Conservation (phyloP, 2,797 vertebrate genomes). For the Alectoris magna region DNA sequence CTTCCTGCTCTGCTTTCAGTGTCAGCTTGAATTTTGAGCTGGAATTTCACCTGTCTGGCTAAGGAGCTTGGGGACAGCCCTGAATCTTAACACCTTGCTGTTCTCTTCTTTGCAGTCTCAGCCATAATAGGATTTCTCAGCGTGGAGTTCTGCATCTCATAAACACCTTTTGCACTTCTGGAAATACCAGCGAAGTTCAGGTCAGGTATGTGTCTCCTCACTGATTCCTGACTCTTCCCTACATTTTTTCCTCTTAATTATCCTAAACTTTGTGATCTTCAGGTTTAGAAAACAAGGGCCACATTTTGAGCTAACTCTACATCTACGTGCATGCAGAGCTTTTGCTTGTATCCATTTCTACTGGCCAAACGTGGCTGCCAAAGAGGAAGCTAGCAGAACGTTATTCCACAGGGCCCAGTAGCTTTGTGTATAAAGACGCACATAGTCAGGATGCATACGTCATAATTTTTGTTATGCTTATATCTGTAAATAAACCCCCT, state of each 20-base stretch:
- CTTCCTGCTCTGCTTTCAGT: neutral
- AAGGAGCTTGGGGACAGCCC: neutral
- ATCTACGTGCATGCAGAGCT: neutral
- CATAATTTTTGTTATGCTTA: neutral
- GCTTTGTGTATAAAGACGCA: neutral
- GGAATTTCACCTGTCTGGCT: neutral
- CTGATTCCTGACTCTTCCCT: neutral
- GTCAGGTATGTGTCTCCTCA: slow-evolving; percentile 78
- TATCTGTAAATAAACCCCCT: neutral
- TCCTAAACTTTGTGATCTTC: neutral
- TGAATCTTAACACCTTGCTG: neutral
- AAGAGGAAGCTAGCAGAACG: neutral
- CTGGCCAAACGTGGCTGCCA: neutral
- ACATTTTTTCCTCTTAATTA: neutral
- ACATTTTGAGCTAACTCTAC: neutral
- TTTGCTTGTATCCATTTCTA: neutral
- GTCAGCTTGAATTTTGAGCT: neutral
- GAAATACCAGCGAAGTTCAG: slow-evolving; percentile 71
- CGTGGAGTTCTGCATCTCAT: slow-evolving; percentile 80
- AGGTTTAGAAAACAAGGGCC: neutral
- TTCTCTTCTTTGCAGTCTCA: slow-evolving; percentile 80
- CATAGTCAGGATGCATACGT: neutral
- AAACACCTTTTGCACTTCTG: slow-evolving; percentile 71
- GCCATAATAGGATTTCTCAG: slow-evolving; percentile 82
- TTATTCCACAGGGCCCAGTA: neutral